phyloP scores from a whole-genome alignment of 2,113 vertebrate species.

The Varanus komodoensis region DNA sequence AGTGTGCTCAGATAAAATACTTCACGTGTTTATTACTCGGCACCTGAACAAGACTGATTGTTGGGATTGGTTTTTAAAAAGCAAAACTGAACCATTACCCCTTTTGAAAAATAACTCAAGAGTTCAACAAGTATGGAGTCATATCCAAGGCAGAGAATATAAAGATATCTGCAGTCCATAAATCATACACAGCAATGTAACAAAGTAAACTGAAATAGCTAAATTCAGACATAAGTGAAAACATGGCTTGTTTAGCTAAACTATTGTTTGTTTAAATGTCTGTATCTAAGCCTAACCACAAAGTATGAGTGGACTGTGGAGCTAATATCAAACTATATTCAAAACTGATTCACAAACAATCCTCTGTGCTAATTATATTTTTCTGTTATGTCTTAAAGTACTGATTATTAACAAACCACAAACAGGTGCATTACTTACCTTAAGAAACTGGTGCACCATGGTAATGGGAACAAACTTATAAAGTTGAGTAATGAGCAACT shows the following conservation, averaged over 20 bases:
- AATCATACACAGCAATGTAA: background rate
- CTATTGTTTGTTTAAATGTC: too few relatives aligned
- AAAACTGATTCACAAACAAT: background rate
- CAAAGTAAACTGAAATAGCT: background rate
- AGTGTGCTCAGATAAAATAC: background rate
- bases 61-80: background rate
- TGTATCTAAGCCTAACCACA: background rate
- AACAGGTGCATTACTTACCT: too few relatives aligned
- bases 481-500: too few relatives aligned
- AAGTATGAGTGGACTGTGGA: background rate
- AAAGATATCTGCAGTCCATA: background rate
- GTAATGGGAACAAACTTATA: too few relatives aligned
- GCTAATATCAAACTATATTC: background rate
- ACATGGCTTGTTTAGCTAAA: background rate
- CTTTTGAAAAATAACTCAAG: background rate
- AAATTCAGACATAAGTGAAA: background rate
- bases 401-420: background rate
- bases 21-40: background rate
- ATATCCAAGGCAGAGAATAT: background rate
- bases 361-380: background rate
- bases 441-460: too few relatives aligned
- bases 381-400: background rate
- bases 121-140: background rate
- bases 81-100: background rate
- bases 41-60: background rate